Base-by-base conservation (phyloP, 2,888 invertebrate species). In the Allygus modestus region DNA sequence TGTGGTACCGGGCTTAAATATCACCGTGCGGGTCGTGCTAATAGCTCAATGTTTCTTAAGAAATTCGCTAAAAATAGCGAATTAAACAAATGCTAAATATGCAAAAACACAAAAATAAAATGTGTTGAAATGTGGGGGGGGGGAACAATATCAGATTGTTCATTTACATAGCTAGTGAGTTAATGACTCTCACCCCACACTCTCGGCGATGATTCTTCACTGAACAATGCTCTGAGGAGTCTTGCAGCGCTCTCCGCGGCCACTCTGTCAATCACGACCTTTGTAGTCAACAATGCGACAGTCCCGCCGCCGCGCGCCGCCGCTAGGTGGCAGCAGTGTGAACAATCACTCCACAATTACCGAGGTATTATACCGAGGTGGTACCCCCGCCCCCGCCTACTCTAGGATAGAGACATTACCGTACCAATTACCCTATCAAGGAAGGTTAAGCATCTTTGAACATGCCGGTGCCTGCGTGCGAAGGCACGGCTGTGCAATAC, bases 371-470 rank as follows among this genome's bases (percentile, higher is more conserved):
- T 46, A 46, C 46, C 46, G 12, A 37, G 37, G 37, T n/a, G 37
- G 37, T 46, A 46, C 15, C 46, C 17, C 12, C 46, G 17, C 46
- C 46, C 46, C 46, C 23, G 20, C 2, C 1, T 23, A 9, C 7
- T 58, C 20, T 5, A 23, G 26, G 23, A 58, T 58, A 58, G 26
- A 58, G 58, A 58, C 58, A 58, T 58, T 58, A 26, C 23, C 23
- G 23, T 23, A 5, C 23, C 58, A 58, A 58, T 58, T 58, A 58
- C 12, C 58, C 23, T 58, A 58, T 58, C 20, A 9, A 58, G 58
- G 7, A 58, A 58, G 58, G 58, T 23, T 26, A 58, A 26, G 26
- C 46, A 46, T 46, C 58, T 58, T 23, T 20, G 58, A 58, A 58
- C 20, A 23, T 20, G n/a, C 51, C 51, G 51, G 51, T 51, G 12